Conservation (phyloP, 2,113 vertebrate genomes). For the Serilophus lunatus region DNA sequence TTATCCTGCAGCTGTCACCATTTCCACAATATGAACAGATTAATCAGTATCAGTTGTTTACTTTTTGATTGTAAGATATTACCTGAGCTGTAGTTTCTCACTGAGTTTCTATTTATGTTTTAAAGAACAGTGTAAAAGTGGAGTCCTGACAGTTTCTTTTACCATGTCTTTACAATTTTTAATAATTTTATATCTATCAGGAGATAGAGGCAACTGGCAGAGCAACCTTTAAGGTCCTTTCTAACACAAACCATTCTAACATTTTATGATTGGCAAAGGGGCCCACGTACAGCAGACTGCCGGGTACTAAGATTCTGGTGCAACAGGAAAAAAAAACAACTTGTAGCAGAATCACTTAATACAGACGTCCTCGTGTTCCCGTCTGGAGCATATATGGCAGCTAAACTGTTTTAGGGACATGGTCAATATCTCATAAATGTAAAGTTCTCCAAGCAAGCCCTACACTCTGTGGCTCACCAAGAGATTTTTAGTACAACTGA, state of each 20-base stretch:
- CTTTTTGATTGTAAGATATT: background rate
- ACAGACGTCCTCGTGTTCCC: background rate
- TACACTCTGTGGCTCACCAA: background rate
- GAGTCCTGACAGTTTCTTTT: background rate
- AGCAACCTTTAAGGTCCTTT: background rate
- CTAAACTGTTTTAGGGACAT: background rate
- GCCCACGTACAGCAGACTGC: background rate
- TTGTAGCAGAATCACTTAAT: background rate
- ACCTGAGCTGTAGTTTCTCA: background rate
- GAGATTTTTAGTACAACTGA: background rate
- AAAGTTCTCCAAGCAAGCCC: background rate
- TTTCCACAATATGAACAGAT: background rate
- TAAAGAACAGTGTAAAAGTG: background rate
- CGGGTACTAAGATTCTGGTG: background rate
- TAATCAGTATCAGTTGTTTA: background rate
- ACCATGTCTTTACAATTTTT: background rate
- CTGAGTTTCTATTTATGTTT: background rate
- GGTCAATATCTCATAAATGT: background rate
- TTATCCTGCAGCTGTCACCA: background rate
- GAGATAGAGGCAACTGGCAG: background rate
- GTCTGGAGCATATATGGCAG: background rate
- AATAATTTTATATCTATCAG: background rate
- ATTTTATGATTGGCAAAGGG: background rate
- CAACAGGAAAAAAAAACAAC: background rate
- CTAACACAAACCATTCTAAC: background rate